Evolutionary conservation across 2,113 vertebrate species (phyloP), one percentile per base, ranked within the genome.

Genomic region (Eupsittula cactorum): DNA sequence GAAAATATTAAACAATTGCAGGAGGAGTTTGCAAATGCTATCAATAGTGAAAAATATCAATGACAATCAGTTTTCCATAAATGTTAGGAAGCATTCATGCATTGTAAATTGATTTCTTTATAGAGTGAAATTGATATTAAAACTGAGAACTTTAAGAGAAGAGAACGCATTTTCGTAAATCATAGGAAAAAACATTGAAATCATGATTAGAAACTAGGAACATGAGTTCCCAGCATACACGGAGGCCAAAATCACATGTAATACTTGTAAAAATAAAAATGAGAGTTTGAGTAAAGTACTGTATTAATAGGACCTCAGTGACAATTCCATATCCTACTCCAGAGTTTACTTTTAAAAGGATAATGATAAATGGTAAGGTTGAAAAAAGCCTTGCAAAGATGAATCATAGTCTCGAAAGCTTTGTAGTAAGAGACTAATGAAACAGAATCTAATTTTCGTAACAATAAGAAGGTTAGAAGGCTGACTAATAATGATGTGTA

Each of bases 381-480:
- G 39, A 93, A 44, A 91, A 93, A 88, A 88, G 60, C 33, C 35
- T 92, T 80, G 49, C 13, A 87, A 85, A n/a, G 67, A 85, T 82
- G 62, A 91, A 71, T 91, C 70, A 71, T 4, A 89, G 62, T 27
- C 83, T 92, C 47, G 28, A 95, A 95, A 95, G 28, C 9, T 41
- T 87, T 79, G 57, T 84, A 89, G 77, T 71, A 82, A 79, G 41
- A 94, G 27, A 69, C 70, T 82, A 79, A 73, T 1, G 2, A 91
- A 96, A 84, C 13, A 75, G 44, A 88, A 91, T 57, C 33, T 76
- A 88, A 93, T 93, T 93, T 82, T 82, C 49, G 86, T 39, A 92
- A 90, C 78, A 94, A 85, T 65, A 73, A 91, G 55, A 71, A 84
- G 70, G 81, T 76, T 87, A 91, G 50, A 87, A 67, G 24, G 74